Base-by-base conservation (phyloP, 2,113 vertebrate species). In the Eolophus roseicapilla region DNA sequence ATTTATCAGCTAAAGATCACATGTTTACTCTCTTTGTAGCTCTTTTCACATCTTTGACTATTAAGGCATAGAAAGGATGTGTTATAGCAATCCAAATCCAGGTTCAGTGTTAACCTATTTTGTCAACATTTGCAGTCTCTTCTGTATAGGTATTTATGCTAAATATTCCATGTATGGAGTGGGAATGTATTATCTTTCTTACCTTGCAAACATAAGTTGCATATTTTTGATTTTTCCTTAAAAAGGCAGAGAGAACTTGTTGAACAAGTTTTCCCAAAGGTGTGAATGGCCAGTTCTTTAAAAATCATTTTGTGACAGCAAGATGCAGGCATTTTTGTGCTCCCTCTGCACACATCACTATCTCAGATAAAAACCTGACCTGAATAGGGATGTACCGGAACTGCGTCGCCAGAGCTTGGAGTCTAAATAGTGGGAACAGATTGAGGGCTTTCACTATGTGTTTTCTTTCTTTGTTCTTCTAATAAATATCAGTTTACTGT, bases 381-480 rank as follows among this genome's bases (percentile, higher is more conserved):
- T 47, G 60, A 86, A 74, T 11, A 86, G 19, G 33, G 74, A 47
- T 23, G 27, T 92, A 21, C 79, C 35, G 68, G 60, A 90, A 67
- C 50, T 55, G 9, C 49, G 57, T 47, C 2, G 1, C 33, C 37
- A 46, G 64, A 74, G 37, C 49, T 3, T 31, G 71, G 29, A 88
- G 41, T 33, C 59, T 88, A 53, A 91, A 35, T n/a, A 70, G 37
- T 52, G 16, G 3, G 20, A 83, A 86, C 31, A 29, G 9, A n/a
- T 17, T 81, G 35, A 86, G 12, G 18, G 7, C n/a, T 86, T 92
- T 93, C 29, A 27, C 31, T 60, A 6, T 43, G 19, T 52, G 13
- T 52, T 75, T 92, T 71, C 16, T 82, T 94, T 81, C 57, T 88
- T 87, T 88, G 23, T 68, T 95, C 43, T 87, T 82, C 65, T 92